Conservation (phyloP, 2,113 vertebrate species). For the Limanda limanda region DNA sequence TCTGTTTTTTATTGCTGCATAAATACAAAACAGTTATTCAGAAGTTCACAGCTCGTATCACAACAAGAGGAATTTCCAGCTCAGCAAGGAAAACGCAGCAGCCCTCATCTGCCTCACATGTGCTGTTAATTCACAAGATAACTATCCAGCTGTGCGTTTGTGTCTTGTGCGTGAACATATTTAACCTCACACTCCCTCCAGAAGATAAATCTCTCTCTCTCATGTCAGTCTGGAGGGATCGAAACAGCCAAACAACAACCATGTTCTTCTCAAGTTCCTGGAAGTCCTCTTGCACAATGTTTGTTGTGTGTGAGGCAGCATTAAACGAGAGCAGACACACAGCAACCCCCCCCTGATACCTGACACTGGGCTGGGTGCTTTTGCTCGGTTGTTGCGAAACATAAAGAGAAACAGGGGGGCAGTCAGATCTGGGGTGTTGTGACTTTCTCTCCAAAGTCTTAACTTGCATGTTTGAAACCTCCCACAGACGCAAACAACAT, state of each 20-base stretch:
- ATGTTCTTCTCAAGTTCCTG: slow-evolving; percentile 70
- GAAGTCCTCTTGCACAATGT: slow-evolving; percentile 75
- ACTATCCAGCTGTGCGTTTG: slow-evolving; percentile 17
- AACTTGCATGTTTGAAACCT: slow-evolving; percentile 3
- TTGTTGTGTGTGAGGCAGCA: slow-evolving; percentile 55
- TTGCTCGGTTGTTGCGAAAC: slow-evolving; percentile 61
- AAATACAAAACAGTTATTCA: neutral
- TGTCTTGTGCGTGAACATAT: slow-evolving; percentile 41
- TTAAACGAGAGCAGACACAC: slow-evolving; percentile 62
- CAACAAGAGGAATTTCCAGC: slow-evolving; percentile 25
- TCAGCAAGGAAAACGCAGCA: slow-evolving; percentile 10
- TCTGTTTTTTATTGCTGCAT: neutral
- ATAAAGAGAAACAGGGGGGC: slow-evolving; percentile 2
- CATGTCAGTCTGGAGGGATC: slow-evolving; percentile 50
- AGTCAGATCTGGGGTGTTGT: neutral
- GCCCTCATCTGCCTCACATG: slow-evolving; percentile 26
- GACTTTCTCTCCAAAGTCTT: slow-evolving; percentile 3
- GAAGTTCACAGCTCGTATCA: slow-evolving; percentile 18
- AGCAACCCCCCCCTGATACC: slow-evolving; percentile 38
- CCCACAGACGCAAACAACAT: slow-evolving; percentile 19
- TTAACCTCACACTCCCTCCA: slow-evolving; percentile 46
- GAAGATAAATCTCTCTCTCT: slow-evolving; percentile 62
- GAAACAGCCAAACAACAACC: slow-evolving; percentile 53
- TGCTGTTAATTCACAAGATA: slow-evolving; percentile 56
- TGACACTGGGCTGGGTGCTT: slow-evolving; percentile 56